Evolutionary conservation across 92 coral and sea anemone genomes (phyloP).

Genomic region (Siderastrea siderea): DNA sequence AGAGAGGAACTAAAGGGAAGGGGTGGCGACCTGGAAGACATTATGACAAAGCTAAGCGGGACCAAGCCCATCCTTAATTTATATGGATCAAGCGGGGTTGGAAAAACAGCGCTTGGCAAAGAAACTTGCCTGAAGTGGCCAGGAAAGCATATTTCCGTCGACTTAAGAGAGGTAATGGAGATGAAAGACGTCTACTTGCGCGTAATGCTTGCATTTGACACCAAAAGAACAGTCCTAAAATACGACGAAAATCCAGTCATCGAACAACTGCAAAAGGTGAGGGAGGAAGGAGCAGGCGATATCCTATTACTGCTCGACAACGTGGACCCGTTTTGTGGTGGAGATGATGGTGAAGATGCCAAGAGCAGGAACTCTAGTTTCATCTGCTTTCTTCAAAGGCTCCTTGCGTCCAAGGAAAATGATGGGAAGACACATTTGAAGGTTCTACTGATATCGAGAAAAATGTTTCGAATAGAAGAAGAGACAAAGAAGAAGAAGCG

Average conservation of each 20-base stretch:
- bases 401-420: not conserved
- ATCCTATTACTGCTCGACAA: not conserved
- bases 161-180: too few species aligned
- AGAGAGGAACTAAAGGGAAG: constrained; percentile 58
- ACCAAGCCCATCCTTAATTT: constrained; percentile 53
- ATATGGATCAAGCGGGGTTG: constrained; percentile 76
- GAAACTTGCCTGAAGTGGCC: constrained; percentile 6
- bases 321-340: not conserved
- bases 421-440: not conserved
- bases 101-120: constrained; percentile 78
- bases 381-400: not conserved
- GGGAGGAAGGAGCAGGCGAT: not conserved
- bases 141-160: not conserved
- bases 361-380: not conserved
- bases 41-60: constrained; percentile 38
- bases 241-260: constrained; percentile 38
- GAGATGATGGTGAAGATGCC: not conserved
- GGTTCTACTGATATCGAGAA: not conserved
- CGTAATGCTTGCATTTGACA: constrained; percentile 9
- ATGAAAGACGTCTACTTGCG: constrained; percentile 37
- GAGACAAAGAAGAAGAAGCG: not conserved
- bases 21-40: constrained; percentile 42
- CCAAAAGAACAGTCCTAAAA: not conserved
- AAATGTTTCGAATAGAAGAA: not conserved
- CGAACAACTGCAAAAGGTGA: not conserved